Percentiles rank a stretch among this genome's conserved stretches.
Conservation (phyloP, 2,888 invertebrate genomes). For the Boloria euphrosyne region DNA sequence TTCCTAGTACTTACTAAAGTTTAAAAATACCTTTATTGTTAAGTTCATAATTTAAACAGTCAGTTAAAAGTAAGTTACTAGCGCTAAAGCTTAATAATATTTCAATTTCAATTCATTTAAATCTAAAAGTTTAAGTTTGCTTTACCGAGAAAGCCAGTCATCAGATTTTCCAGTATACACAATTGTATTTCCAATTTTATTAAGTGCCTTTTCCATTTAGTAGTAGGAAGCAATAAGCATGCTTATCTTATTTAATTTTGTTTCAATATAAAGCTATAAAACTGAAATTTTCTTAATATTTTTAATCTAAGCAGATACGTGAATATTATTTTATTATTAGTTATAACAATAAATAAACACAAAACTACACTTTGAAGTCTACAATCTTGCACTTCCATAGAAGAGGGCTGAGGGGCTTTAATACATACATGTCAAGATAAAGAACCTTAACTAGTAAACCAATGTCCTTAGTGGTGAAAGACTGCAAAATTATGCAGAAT, state of each 20-base stretch:
- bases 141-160: background rate
- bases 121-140: background rate
- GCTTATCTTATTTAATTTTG: background rate
- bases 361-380: too few relatives aligned
- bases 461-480: too few relatives aligned
- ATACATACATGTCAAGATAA: too few relatives aligned
- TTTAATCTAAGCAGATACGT: too few relatives aligned
- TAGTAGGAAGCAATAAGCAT: background rate
- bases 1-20: background rate
- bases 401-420: background rate
- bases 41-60: constrained; percentile 1
- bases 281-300: too few relatives aligned
- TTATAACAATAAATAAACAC: too few relatives aligned
- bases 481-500: too few relatives aligned
- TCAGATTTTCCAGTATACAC: background rate
- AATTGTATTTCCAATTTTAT: background rate
- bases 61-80: background rate
- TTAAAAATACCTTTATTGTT: background rate
- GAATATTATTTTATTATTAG: too few relatives aligned
- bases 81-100: background rate
- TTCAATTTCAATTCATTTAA: constrained; percentile 12
- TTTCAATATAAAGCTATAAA: background rate
- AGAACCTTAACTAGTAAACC: too few relatives aligned
- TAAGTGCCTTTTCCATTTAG: background rate
- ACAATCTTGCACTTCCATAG: too few relatives aligned